Base-by-base conservation (phyloP, 2,888 invertebrate genomes). In the Cephus pulcher region DNA sequence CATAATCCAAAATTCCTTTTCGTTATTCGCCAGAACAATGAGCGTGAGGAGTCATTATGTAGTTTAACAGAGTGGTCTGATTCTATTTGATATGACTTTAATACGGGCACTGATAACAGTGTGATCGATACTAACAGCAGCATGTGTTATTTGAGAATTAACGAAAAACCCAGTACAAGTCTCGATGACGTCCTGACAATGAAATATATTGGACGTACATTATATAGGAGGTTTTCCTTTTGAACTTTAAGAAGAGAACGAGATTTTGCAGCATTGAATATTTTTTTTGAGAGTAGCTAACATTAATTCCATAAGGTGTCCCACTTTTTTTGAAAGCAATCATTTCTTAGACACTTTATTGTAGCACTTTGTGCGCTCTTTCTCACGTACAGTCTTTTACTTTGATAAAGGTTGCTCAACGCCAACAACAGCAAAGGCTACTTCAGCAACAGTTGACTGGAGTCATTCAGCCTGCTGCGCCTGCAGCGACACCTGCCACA, bases 381-480 rank as follows among this genome's bases (percentile, higher is more conserved):
- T 75, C 0, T 11, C 70, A 70, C 6, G 32, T 23, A 73, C 34
- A 11, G 34, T 76, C 12, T 76, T 74, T 73, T 76, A 76, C 35
- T 76, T 74, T 68, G 15, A 79, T 74, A 74, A 87, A 95, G 95
- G 95, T 95, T 80, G 94, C 94, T 1, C 95, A 95, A 85, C 93
- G 95, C 1, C 95, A 95, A 87, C 94, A 95, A 85, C 94, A 93
- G 80, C 93, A 93, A 81, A 93, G 94, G 86, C 93, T 94, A 74
- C 92, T 93, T 73, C 93, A 94, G 84, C 94, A 94, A 84, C 90
- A 92, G 79, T 88, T 91, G 80, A 89, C 86, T 35, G 88, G 84
- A 75, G 80, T 85, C 69, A 81, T 86, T 70, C 90, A 89, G 80
- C 87, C 89, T 70, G 82, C 89, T 71, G 86, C 90, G 75, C 89